Evolutionary conservation across 2,113 vertebrate species (phyloP), one percentile per base, ranked within the genome.

Genomic region (Sebastes fasciatus): DNA sequence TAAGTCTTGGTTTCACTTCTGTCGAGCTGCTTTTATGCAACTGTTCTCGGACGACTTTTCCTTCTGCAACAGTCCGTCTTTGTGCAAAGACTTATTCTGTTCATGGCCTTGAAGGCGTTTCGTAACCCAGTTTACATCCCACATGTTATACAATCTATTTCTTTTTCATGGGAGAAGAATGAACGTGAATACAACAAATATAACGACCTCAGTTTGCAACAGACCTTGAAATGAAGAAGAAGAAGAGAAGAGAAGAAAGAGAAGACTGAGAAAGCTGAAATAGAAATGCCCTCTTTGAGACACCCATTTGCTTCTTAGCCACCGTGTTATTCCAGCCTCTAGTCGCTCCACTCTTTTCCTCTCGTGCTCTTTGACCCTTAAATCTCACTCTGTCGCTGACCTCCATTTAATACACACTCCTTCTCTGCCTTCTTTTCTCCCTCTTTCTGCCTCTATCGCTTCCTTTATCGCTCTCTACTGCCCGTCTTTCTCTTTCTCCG

Each of bases 261-360:
- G 49, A 42, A 4, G 58, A 79, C 34, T 60, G 70, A 77, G 79
- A 34, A 34, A 72, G 55, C 51, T 66, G 14, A 54, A 62, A 62
- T 26, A 51, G 14, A 77, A 64, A 75, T 72, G 79, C 80, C 23
- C 16, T 85, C 52, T 65, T 66, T 9, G 49, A 87, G 65, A 86
- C 79, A 89, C 10, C 73, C 58, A 86, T 89, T 91, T 92, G 88
- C 85, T 87, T 87, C 86, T 87, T 73, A 82, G 34, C 65, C 57
- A 58, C 84, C 58, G 13, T 82, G 83, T 86, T 90, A 81, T 84
- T 89, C 88, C 26, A 52, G 73, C 67, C 51, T 77, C 77, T 74
- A 17, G 57, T 77, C 77, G 77, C 23, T 52, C 64, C 21, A 42
- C 73, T 82, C 66, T 80, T 69, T 48, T 82, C 64, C 62, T 74